Base-by-base conservation (phyloP, 2,797 vertebrate genomes). In the Phalloptychus januarius region DNA sequence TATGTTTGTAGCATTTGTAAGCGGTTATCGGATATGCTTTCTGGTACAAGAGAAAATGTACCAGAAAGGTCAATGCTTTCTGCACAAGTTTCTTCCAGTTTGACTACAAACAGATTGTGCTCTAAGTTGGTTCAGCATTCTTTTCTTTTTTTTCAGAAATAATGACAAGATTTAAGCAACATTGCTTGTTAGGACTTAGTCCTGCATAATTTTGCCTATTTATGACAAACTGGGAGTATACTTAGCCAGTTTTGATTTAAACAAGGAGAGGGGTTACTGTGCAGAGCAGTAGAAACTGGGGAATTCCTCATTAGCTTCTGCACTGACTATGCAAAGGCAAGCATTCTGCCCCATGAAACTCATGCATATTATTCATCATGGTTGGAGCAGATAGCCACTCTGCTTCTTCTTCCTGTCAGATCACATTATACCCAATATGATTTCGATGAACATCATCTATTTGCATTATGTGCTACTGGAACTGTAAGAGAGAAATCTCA, bases 371-470 rank as follows among this genome's bases (percentile, higher is more conserved):
- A 89, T 88, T 90, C 77, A 80, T 80, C 81, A 83, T 88, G 81
- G 85, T 85, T 88, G 82, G 82, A 77, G 83, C 76, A 86, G 77
- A 87, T 90, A 85, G 85, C 78, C 77, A 58, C 83, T 85, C 73
- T 83, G 75, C 78, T 85, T 89, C 80, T 88, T 87, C 67, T 87
- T 33, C 6, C 85, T 87, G 83, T 91, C 91, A 92, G 77, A 87
- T 88, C 85, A 75, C 88, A 88, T 89, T 83, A 84, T 86, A 79
- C 83, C 76, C 82, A 82, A 88, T 86, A 80, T 81, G 50, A 85
- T 86, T 81, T 88, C 85, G 77, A 84, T 11, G 31, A 25, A 75
- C 90, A 83, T 63, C 74, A 81, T 86, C 78, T 73, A 85, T 90
- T 80, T 88, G 79, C 79, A 76, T 71, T 69, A 72, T 79, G 71